Evolutionary conservation across 2,113 vertebrate genomes (phyloP).

Genomic region (Myocastor coypus): DNA sequence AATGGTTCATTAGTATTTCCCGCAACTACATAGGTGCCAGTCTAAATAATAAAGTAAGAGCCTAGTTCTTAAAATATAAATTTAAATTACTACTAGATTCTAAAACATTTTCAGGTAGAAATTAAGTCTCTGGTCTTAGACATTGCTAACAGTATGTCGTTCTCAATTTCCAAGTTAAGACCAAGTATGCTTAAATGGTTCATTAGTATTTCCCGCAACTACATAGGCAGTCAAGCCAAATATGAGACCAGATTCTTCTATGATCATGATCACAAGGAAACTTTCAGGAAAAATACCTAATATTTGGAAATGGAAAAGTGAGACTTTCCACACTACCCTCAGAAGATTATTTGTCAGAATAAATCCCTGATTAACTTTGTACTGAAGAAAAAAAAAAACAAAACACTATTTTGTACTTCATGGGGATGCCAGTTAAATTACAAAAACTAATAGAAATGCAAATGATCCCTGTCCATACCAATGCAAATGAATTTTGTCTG

Average conservation of each 20-base stretch:
- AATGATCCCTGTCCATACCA: constrained; percentile 18
- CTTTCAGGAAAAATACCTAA: constrained; percentile 40
- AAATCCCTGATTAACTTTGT: neutral
- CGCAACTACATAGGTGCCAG: no score
- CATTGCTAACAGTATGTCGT: neutral
- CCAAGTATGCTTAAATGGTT: constrained; percentile 5
- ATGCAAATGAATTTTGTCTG: constrained; percentile 49
- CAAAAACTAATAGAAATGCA: constrained; percentile 41
- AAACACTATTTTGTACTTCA: neutral
- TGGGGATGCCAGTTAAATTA: constrained; percentile 23
- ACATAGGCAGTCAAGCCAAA: neutral
- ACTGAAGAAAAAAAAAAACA: neutral
- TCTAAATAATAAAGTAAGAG: no score
- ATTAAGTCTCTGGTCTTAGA: constrained; percentile 26
- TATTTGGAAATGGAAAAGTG: constrained; percentile 45
- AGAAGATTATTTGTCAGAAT: constrained; percentile 19
- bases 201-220: constrained; percentile 45
- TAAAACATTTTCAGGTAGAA: constrained; percentile 41
- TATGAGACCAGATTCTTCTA: neutral
- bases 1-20: no score
- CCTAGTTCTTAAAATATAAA: neutral
- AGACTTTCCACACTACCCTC: constrained; percentile 3
- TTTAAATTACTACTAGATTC: neutral
- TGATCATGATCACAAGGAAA: constrained; percentile 13
- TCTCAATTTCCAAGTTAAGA: constrained; percentile 50